Base-by-base conservation (phyloP, 2,113 vertebrate species). In the Forbesichthys papilliferus region DNA sequence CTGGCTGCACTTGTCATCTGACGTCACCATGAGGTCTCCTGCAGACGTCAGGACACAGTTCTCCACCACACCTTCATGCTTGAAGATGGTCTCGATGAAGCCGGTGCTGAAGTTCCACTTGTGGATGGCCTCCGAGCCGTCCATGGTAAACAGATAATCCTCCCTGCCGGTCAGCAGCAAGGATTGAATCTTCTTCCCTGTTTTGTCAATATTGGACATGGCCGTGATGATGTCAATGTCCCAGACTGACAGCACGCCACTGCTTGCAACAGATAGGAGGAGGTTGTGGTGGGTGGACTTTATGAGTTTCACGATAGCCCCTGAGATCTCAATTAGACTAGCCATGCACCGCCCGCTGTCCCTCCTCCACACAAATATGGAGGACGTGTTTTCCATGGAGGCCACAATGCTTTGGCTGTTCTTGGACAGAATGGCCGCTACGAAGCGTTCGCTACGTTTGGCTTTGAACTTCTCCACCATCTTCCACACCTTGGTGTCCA, bases 201-300 rank as follows among this genome's bases (percentile, higher is more conserved):
- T 99, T 92, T 99, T 99, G 88, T 99, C 98, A 69, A 99, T 98
- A 77, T 99, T 99, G 64, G 98, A 99, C 96, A 99, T 98, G 48
- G 98, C 98, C 14, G 96, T 98, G 89, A 99, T 99, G 59, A 99
- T 98, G 71, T 99, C 98, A 81, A 99, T 95, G 82, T 99, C 98
- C 98, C 98, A 99, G 0, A 98, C 92, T 10, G 98, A 99, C 81
- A 99, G 93, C 66, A 99, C 95, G 66, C 98, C 98, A 77, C 95
- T 98, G 87, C 96, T 96, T 47, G 98, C 96, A 77, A 99, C 92
- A 47, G 98, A 98, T 12, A 99, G 92, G 54, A 99, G 92, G 91
- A 97, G 90, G 71, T 99, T 98, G 82, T 99, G 97, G 85, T 98
- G 96, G 73, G 90, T 94, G 34, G 97, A 98, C 91, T 97, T 99